phyloP scores from a whole-genome alignment of 2,113 vertebrate species.

The Dasyprocta punctata region DNA sequence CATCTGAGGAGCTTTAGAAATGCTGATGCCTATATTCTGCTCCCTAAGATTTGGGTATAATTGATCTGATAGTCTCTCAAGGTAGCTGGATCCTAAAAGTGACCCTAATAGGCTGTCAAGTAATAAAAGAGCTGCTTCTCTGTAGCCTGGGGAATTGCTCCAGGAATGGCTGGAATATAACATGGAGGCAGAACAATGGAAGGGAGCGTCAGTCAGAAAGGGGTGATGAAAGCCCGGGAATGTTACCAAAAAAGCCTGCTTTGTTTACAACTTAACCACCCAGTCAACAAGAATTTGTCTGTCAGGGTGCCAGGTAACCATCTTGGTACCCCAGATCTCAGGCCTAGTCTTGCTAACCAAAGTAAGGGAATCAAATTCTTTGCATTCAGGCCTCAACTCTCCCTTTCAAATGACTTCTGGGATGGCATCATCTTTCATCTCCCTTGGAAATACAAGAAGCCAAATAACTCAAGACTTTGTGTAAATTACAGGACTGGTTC shows the following conservation, averaged over 20 bases:
- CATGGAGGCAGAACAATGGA: neutral
- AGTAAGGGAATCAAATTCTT: neutral
- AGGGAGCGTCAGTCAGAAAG: neutral
- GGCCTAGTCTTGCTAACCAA: neutral
- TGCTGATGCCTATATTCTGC: too few relatives aligned
- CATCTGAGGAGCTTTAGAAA: neutral
- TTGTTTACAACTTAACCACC: neutral
- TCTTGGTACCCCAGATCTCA: neutral
- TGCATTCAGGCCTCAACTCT: neutral
- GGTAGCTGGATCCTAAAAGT: neutral
- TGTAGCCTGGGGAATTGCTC: too few relatives aligned
- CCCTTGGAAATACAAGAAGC: neutral
- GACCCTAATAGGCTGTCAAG: neutral
- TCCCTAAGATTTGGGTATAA: neutral
- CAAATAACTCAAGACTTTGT: neutral
- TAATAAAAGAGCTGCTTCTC: neutral
- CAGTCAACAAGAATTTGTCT: neutral
- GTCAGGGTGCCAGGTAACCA: neutral
- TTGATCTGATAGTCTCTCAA: neutral
- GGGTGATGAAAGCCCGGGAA: neutral
- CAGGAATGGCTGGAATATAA: neutral
- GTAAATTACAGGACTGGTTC: slow-evolving; percentile 44
- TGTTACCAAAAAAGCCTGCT: neutral
- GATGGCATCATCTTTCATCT: neutral
- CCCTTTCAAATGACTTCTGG: neutral